Conservation (phyloP, 2,888 invertebrate genomes). For the Ecliptopera silaceata region DNA sequence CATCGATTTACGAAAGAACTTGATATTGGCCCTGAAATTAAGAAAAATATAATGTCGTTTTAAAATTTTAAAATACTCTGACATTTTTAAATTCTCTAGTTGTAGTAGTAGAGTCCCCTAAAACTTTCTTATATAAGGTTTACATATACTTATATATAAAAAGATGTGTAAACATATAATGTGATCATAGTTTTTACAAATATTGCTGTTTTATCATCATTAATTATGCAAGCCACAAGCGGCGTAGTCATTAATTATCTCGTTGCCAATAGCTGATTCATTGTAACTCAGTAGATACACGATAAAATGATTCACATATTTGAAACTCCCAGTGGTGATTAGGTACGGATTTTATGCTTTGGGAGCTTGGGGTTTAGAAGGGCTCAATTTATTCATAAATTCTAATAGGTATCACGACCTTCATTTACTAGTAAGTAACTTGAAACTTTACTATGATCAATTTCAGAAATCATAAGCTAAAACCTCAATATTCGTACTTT, state of each 20-base stretch:
- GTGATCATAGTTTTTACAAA: too few relatives aligned
- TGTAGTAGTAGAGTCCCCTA: too few relatives aligned
- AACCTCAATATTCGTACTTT: too few relatives aligned
- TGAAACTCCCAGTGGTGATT: not conserved
- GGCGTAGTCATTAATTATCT: constrained; percentile 8
- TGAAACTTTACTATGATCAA: not conserved
- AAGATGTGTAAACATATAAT: too few relatives aligned
- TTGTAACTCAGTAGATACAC: constrained; percentile 2
- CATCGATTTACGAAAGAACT: constrained; percentile 97
- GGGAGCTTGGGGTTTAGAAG: not conserved
- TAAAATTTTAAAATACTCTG: too few relatives aligned
- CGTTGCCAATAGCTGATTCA: constrained; percentile 12
- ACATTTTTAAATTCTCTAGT: too few relatives aligned
- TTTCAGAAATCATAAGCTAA: too few relatives aligned
- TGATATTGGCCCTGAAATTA: constrained; percentile 93
- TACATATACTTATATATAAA: too few relatives aligned
- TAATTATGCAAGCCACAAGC: constrained; percentile 12
- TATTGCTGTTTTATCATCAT: not conserved
- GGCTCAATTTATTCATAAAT: constrained; percentile 25
- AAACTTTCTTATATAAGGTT: too few relatives aligned
- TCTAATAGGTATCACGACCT: not conserved
- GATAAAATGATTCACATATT: constrained; percentile 8
- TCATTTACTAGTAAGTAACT: not conserved
- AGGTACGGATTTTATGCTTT: not conserved
- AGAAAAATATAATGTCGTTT: constrained; percentile 2